Percentiles rank a stretch among this genome's conserved stretches.
phyloP scores from a whole-genome alignment of 2,113 vertebrate genomes.

The Tyrannus savana region DNA sequence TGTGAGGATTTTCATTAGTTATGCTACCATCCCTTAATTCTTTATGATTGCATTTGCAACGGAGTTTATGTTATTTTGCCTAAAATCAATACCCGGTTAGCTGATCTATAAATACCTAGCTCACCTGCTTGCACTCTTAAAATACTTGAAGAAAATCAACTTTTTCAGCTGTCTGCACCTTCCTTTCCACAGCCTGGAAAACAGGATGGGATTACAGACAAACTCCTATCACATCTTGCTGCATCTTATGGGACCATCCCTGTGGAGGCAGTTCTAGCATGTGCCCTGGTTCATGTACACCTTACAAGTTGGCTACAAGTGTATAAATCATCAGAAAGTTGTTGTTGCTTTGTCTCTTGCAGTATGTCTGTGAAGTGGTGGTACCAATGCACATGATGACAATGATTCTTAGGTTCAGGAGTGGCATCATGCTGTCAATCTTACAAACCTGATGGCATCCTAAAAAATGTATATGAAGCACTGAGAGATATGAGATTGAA shows the following conservation, averaged over 20 bases:
- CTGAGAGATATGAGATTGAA: not conserved
- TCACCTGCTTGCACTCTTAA: not conserved
- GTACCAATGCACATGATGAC: fast-evolving
- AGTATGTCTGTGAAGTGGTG: not conserved
- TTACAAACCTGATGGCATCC: not conserved
- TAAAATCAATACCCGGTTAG: constrained; percentile 1
- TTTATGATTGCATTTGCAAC: not conserved
- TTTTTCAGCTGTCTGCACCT: not conserved
- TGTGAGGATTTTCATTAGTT: constrained; percentile 1
- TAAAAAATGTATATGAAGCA: not conserved
- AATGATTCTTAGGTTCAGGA: fast-evolving
- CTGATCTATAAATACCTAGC: not conserved
- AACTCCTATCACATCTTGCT: not conserved
- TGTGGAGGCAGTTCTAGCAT: not conserved
- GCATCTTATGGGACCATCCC: fast-evolving
- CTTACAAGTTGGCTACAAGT: not conserved
- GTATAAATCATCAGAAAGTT: not conserved
- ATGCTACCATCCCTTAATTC: not conserved
- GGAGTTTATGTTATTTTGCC: not conserved
- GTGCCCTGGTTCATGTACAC: not conserved
- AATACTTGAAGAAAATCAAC: constrained; percentile 6
- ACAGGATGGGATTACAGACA: not conserved
- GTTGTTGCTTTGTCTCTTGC: not conserved
- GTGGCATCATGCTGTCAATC: not conserved
- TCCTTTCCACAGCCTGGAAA: not conserved